phyloP scores from a whole-genome alignment of 2,797 vertebrate genomes.

The Borostomias antarcticus region DNA sequence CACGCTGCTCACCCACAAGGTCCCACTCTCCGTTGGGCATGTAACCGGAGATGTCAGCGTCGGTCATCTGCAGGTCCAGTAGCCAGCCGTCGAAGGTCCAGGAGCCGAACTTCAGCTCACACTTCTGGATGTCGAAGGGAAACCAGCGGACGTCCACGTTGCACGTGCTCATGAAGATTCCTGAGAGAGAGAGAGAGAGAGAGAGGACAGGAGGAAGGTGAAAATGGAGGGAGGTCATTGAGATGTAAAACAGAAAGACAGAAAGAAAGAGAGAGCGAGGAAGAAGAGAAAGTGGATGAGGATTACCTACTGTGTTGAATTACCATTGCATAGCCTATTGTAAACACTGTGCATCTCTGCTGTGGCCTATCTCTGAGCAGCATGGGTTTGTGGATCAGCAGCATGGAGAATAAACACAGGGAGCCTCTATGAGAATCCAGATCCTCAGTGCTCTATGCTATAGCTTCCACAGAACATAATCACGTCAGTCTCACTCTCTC shows the following conservation, averaged over 20 bases:
- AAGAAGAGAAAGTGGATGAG: not conserved
- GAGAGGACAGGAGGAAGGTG: not conserved
- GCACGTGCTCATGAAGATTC: conserved; percentile 84
- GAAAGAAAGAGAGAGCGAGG: not conserved
- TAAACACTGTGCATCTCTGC: not conserved
- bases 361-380: not conserved
- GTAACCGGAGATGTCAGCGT: conserved; percentile 77
- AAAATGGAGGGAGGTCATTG: not conserved
- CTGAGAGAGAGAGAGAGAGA: conserved; percentile 47
- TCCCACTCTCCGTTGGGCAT: conserved; percentile 85
- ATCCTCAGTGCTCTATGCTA: conserved; percentile 27
- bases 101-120: conserved; percentile 82
- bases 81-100: conserved; percentile 84
- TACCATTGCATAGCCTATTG: conserved; percentile 25
- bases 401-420: not conserved
- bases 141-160: conserved; percentile 85
- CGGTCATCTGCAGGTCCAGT: conserved; percentile 80
- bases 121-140: conserved; percentile 82
- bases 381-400: not conserved
- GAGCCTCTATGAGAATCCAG: conserved; percentile 34
- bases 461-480: conserved; percentile 28
- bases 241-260: too few relatives aligned
- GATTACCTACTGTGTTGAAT: not conserved
- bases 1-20: conserved; percentile 71
- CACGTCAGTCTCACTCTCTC: conserved; percentile 18